Conservation (phyloP, 2,888 invertebrate species). For the Latheticus oryzae region DNA sequence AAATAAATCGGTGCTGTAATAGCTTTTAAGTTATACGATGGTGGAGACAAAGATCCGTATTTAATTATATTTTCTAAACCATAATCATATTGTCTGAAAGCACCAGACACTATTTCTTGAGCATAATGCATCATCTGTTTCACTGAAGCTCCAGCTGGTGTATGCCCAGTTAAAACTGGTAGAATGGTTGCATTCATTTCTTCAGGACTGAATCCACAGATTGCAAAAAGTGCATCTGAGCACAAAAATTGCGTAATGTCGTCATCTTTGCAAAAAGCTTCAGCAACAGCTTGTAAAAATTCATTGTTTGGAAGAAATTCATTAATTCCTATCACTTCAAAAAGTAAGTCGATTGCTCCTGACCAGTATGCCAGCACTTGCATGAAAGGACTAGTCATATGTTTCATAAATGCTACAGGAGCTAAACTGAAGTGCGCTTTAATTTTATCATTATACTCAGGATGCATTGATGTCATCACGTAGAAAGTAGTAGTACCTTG, state of each 20-base stretch:
- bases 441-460: conserved; percentile 76
- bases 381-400: conserved; percentile 64
- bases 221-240: conserved; percentile 49
- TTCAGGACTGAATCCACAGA: conserved; percentile 52
- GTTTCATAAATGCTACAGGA: conserved; percentile 74
- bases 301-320: conserved; percentile 75
- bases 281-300: conserved; percentile 62
- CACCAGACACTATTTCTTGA: conserved; percentile 43
- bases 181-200: conserved; percentile 54
- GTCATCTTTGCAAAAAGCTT: conserved; percentile 41
- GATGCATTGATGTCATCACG: conserved; percentile 73
- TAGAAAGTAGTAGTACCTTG: conserved; percentile 79
- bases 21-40: conserved; percentile 56
- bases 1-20: conserved; percentile 63
- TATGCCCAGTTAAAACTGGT: conserved; percentile 52
- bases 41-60: conserved; percentile 62
- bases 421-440: conserved; percentile 75
- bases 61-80: conserved; percentile 61
- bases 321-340: conserved; percentile 64
- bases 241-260: conserved; percentile 46
- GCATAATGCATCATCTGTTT: conserved; percentile 77
- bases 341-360: conserved; percentile 44
- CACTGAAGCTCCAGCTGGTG: conserved; percentile 65
- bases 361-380: conserved; percentile 50
- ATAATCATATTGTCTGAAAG: conserved; percentile 69